Base-by-base conservation (phyloP, 37 sponge, comb jelly and placozoan species). In the Ianthella basta region DNA sequence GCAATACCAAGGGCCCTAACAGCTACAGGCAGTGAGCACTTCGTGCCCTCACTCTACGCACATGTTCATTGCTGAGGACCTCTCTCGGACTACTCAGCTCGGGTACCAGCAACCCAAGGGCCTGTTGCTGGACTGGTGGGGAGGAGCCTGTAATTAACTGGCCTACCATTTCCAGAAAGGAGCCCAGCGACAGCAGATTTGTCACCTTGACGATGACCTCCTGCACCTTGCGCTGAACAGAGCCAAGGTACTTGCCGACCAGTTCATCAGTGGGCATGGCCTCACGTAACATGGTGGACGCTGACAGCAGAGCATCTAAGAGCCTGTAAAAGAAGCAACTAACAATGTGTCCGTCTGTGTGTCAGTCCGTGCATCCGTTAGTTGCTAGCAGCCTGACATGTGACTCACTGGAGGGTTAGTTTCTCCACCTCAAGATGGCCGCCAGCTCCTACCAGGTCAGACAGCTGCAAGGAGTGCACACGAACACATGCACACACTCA, bases 181-280 rank as follows among this genome's bases (percentile, higher is more conserved):
- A 86, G 37, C 25, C 74, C 20, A 73, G 72, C 0, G 89, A 69
- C 53, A 90, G 69, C 66, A 90, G 78, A 25, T 66, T 44, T 29
- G 69, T 69, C 67, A 92, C 90, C 80, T 87, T 83, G 21, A 83
- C 82, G 36, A 84, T 56, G 59, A 88, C 34, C 40, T 67, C 80
- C 34, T 80, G 60, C 3, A 80, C 55, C 36, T 85, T 88, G 13
- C 73, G 70, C 0, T 82, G 44, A 15, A 91, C 27, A 19, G 82
- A 40, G 15, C 68, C 24, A 57, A n/a, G 32, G 67, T 67, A 85
- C 37, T 57, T 80, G 25, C 12, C 40, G 0, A 32, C 18, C 21
- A 69, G 8, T 0, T 59, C 19, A 0, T 61, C 78, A 53, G 35
- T 38, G 5, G 55, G 15, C 21, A 23, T 18, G n/a, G 21, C 55